Percentiles rank a stretch among this genome's conserved stretches.
These are phyloP conservation scores for Cataglyphis altisquamis DNA, from an alignment of 2,888 invertebrate species.

Conservation along the genomic window DNA sequence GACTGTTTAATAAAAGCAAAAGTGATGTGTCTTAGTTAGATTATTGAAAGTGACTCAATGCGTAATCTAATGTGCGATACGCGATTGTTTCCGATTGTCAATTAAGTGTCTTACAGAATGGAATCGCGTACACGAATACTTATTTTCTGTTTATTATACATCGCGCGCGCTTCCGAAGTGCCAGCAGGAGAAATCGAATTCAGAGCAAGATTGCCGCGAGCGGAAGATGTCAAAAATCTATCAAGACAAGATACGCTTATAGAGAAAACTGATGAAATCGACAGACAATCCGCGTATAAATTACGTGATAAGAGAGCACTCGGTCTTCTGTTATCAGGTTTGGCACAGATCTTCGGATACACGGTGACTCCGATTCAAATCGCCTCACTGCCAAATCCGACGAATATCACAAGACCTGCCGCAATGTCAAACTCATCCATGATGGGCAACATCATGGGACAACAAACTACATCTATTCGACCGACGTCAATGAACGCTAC, in stretches of 20 bases:
- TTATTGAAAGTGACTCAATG: background rate
- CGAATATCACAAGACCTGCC: background rate
- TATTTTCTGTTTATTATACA: slow-evolving; percentile 57
- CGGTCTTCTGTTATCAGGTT: slow-evolving; percentile 82
- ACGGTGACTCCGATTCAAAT: slow-evolving; percentile 79
- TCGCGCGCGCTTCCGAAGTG: slow-evolving; percentile 1
- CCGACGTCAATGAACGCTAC: slow-evolving; percentile 54
- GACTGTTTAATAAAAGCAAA: background rate
- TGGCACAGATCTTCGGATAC: slow-evolving; percentile 83
- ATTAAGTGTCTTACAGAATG: slow-evolving; percentile 37
- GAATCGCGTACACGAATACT: background rate
- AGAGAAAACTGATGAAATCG: background rate
- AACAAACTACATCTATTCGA: slow-evolving; percentile 37
- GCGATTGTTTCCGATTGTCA: slow-evolving; percentile 12
- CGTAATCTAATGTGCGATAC: background rate
- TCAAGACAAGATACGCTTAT: background rate
- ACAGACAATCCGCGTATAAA: slow-evolving; percentile 56
- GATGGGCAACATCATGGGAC: slow-evolving; percentile 26
- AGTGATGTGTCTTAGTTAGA: background rate
- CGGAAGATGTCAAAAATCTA: background rate
- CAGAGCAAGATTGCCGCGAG: background rate
- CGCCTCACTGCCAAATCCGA: slow-evolving; percentile 79
- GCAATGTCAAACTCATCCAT: background rate
- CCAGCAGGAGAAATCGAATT: background rate
- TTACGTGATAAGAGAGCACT: slow-evolving; percentile 82